Percentiles rank a stretch among this genome's conserved stretches.
Evolutionary conservation across 2,797 vertebrate species (phyloP).

Genomic region (Leptodactylus fallax): DNA sequence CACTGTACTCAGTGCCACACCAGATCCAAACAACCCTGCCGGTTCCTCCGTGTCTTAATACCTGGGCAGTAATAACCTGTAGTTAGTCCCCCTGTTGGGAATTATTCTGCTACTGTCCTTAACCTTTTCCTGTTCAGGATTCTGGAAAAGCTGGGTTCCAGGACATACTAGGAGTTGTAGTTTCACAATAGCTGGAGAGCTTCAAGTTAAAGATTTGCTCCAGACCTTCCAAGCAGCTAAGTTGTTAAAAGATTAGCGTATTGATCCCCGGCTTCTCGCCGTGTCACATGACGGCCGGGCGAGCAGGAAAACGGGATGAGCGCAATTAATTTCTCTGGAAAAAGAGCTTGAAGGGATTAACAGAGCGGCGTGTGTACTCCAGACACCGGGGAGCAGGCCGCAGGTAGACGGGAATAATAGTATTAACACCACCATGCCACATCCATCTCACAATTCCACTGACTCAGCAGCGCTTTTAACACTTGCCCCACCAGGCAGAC

Average conservation of each 20-base stretch:
- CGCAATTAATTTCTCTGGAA: slow-evolving; percentile 41
- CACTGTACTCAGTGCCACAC: too few relatives aligned
- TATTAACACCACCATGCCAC: not conserved
- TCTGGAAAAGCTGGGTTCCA: not conserved
- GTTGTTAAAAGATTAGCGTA: slow-evolving; percentile 33
- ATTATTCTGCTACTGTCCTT: not conserved
- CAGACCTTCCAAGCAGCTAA: slow-evolving; percentile 5
- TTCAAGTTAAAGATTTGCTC: not conserved
- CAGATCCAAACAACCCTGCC: too few relatives aligned
- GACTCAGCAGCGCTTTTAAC: slow-evolving; percentile 10
- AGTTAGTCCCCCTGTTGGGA: too few relatives aligned
- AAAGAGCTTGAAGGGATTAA: slow-evolving; percentile 27
- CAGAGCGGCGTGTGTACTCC: not conserved
- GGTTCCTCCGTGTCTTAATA: too few relatives aligned
- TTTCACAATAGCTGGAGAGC: not conserved
- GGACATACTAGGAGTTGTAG: not conserved
- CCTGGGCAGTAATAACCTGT: too few relatives aligned
- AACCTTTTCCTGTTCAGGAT: not conserved
- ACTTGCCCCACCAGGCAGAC: not conserved
- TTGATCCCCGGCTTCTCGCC: not conserved
- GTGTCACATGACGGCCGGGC: slow-evolving; percentile 12
- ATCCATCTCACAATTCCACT: not conserved
- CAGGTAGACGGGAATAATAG: slow-evolving; percentile 10
- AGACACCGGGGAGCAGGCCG: not conserved
- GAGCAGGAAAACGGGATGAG: slow-evolving; percentile 4